Conservation (phyloP, 2,113 vertebrate genomes). For the Odontophorus gujanensis region DNA sequence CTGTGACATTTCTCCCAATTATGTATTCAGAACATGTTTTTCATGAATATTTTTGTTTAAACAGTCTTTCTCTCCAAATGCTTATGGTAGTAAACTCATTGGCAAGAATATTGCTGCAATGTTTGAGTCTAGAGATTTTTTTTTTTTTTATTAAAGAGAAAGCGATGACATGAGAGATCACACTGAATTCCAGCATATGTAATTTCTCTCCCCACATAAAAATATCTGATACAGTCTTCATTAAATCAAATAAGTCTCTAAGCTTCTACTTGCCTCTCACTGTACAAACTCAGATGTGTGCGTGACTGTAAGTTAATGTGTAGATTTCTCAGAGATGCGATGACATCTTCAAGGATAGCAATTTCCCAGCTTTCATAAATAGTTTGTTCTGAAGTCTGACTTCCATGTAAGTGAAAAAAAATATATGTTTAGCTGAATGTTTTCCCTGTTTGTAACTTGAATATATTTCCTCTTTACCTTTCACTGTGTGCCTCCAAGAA, state of each 20-base stretch:
- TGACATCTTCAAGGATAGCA: neutral
- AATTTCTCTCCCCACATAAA: neutral
- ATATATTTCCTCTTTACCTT: too few species aligned
- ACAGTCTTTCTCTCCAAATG: conserved; percentile 42
- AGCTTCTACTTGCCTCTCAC: neutral
- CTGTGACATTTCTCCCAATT: conserved; percentile 54
- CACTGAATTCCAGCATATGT: neutral
- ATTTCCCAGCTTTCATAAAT: neutral
- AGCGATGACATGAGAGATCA: neutral
- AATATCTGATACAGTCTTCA: neutral
- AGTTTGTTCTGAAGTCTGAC: neutral
- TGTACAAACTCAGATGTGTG: neutral
- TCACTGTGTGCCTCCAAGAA: neutral
- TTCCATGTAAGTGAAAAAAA: neutral
- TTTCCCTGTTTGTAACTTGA: neutral
- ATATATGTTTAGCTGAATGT: accelerated
- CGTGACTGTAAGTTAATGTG: neutral
- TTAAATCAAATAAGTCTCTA: neutral
- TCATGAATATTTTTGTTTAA: conserved; percentile 41
- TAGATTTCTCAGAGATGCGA: neutral
- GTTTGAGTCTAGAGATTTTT: neutral
- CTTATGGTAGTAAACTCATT: conserved; percentile 26
- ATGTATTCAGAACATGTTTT: conserved; percentile 52
- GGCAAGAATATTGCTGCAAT: conserved; percentile 1
- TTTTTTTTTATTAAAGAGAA: conserved; percentile 1